Evolutionary conservation across 2,113 vertebrate species (phyloP).

Genomic region (Eretmochelys imbricata): DNA sequence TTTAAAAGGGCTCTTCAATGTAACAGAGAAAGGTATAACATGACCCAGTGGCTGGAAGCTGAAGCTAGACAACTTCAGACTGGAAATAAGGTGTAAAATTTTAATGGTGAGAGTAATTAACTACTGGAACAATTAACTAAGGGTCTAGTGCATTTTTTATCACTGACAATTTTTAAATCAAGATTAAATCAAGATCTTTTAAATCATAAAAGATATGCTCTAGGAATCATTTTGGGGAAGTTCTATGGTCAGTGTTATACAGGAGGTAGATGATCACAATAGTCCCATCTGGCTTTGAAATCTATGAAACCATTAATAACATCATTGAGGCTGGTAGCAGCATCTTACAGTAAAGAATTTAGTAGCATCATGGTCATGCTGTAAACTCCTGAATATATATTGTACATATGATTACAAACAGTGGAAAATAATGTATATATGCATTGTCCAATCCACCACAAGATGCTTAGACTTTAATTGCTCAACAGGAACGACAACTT

Average conservation of each 20-base stretch:
- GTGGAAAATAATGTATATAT: slow-evolving; percentile 8
- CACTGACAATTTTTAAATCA: too few species aligned
- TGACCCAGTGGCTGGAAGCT: background rate
- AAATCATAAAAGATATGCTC: too few species aligned
- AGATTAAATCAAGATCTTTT: too few species aligned
- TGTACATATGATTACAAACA: background rate
- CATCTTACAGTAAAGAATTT: background rate
- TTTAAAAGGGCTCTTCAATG: background rate
- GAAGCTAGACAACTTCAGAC: background rate
- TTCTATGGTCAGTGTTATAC: too few species aligned
- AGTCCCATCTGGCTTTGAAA: too few species aligned
- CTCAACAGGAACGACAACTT: background rate
- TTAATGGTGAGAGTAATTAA: too few species aligned
- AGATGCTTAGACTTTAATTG: background rate
- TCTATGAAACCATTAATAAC: background rate
- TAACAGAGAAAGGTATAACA: background rate
- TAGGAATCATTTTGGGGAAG: too few species aligned
- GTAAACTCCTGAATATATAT: background rate
- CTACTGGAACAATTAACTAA: too few species aligned
- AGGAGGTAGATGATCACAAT: too few species aligned
- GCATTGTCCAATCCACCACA: background rate
- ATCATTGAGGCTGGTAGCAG: background rate
- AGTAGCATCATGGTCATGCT: background rate
- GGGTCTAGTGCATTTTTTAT: too few species aligned
- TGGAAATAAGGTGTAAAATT: background rate